Evolutionary conservation across 2,113 vertebrate species (phyloP).

Genomic region (Seriola quinqueradiata): DNA sequence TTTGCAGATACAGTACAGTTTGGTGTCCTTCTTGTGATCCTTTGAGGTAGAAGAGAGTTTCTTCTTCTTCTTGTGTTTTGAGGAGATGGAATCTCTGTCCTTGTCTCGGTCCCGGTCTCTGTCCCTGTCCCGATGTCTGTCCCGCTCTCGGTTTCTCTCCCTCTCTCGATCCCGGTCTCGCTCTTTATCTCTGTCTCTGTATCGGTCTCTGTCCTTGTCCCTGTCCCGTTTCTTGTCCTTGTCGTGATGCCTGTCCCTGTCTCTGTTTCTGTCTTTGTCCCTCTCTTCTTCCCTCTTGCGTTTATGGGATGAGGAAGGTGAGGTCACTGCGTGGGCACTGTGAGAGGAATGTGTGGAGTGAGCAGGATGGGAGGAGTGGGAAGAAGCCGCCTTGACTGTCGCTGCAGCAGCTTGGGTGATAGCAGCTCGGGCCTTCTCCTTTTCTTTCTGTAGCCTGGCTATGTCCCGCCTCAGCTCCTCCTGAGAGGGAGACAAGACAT

Average conservation of each 20-base stretch:
- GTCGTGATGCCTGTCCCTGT: slow-evolving; percentile 68
- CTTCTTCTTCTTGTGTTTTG: slow-evolving; percentile 97
- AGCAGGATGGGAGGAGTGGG: slow-evolving; percentile 50
- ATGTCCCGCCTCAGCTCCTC: slow-evolving; percentile 96
- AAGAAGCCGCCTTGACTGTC: slow-evolving; percentile 68
- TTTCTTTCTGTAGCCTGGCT: slow-evolving; percentile 91
- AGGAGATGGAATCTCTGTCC: slow-evolving; percentile 82
- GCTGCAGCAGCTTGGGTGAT: slow-evolving; percentile 80
- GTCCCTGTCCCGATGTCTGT: slow-evolving; percentile 56
- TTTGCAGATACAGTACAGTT: slow-evolving; percentile 99
- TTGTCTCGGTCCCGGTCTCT: slow-evolving; percentile 50
- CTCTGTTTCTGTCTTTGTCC: slow-evolving; percentile 65
- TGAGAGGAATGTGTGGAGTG: slow-evolving; percentile 71
- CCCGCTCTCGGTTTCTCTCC: slow-evolving; percentile 70
- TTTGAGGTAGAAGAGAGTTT: slow-evolving; percentile 98
- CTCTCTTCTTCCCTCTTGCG: slow-evolving; percentile 93
- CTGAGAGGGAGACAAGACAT: slow-evolving; percentile 74
- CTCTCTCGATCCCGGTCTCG: slow-evolving; percentile 66
- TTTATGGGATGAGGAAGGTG: slow-evolving; percentile 85
- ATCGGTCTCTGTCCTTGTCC: slow-evolving; percentile 58
- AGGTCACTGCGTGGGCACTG: slow-evolving; percentile 31
- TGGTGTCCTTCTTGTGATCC: slow-evolving; percentile 97
- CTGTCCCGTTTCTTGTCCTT: slow-evolving; percentile 72
- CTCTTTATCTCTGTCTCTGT: slow-evolving; percentile 60
- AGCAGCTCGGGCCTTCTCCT: slow-evolving; percentile 89